Evolutionary conservation across 2,113 vertebrate genomes (phyloP), one percentile per base, ranked within the genome.

Genomic region (Geococcyx californianus): DNA sequence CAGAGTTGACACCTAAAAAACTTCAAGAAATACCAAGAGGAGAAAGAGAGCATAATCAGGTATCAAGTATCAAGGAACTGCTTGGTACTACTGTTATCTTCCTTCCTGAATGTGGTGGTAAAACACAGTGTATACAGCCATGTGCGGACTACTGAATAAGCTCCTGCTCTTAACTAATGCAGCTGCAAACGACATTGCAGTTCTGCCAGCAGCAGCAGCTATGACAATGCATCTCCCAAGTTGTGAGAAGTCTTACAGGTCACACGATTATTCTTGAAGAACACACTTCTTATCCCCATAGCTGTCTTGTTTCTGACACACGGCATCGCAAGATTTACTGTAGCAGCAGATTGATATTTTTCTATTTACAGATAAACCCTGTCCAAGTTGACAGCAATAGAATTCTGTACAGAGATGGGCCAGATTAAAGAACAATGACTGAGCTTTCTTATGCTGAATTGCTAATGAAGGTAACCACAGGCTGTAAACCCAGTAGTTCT

Each of bases 181-280:
- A 82, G 24, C 18, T 64, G 47, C 24, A 62, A 29, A 6, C 42
- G 13, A 3, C 31, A 34, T 6, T 25, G 34, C 11, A 23, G 25
- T 86, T 77, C 34, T 51, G 38, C 63, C 29, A 74, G 31, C 33
- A 62, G 10, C 2, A 64, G 29, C 25, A 88, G 25, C 42, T 72
- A 7, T 24, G 3, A 5, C 2, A 44, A 23, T 7, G 34, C 1
- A 3, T 52, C 9, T 88, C 38, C 21, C 9, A 72, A 1, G 10
- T 16, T 1, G 2, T 24, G n/a, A 72, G 25, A 29, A 28, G 12
- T 26, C 5, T 78, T 68, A n/a, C 3, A 58, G 13, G 45, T 38
- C 16, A 49, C 0, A 1, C 26, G 24, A 31, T 49, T 88, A 34
- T 42, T 90, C 83, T 45, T 62, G 29, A 83, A 80, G 9, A 51